Percentiles rank a stretch among this genome's conserved stretches.
Evolutionary conservation across 2,888 invertebrate species (phyloP).

Genomic region (Ophonus ardosiacus): DNA sequence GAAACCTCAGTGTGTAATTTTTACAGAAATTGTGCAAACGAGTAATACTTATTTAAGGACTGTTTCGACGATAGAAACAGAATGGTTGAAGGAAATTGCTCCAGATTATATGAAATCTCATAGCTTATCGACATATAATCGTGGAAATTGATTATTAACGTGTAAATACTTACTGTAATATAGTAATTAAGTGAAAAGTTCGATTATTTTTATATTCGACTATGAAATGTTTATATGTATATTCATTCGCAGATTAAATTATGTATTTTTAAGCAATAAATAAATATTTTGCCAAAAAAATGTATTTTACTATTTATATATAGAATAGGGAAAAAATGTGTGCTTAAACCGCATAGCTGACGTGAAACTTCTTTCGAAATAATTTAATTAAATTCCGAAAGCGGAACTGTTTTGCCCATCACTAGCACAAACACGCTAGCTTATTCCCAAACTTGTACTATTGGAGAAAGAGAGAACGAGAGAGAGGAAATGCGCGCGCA

Average conservation of each 20-base stretch:
- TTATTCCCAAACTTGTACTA: too few species aligned
- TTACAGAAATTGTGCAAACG: constrained; percentile 93
- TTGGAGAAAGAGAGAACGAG: too few species aligned
- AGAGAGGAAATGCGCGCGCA: too few species aligned
- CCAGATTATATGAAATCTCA: constrained; percentile 75
- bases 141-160: constrained; percentile 30
- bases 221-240: constrained; percentile 1
- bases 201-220: constrained; percentile 1
- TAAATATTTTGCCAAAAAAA: background rate
- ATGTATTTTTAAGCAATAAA: background rate
- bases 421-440: too few species aligned
- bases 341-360: too few species aligned
- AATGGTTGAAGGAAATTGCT: constrained; percentile 85
- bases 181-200: background rate
- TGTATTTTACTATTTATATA: background rate
- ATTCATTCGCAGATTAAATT: background rate
- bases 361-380: too few species aligned
- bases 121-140: constrained; percentile 66
- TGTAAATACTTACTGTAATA: background rate
- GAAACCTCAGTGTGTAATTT: constrained; percentile 86
- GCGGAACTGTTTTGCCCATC: too few species aligned
- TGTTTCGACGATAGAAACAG: constrained; percentile 86
- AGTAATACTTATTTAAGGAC: constrained; percentile 88
- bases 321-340: background rate
- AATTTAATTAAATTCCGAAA: too few species aligned